A percentile compares a stretch with the other conserved stretches of the same genome.
Conservation (phyloP, 2,888 invertebrate genomes). For the Hydropsyche betteni region DNA sequence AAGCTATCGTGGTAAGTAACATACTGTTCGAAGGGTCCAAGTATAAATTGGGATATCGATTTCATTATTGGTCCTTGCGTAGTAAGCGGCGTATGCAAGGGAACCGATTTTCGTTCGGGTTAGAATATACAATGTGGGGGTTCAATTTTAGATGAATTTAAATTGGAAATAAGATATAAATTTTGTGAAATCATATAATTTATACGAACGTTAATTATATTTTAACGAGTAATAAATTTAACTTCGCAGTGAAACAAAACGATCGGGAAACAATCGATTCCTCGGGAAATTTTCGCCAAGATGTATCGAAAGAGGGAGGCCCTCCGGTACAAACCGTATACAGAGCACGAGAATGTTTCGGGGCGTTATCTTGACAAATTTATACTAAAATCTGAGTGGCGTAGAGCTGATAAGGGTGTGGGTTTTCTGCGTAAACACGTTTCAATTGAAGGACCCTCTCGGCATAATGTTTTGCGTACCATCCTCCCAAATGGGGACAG, state of each 20-base stretch:
- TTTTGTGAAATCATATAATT: too few species aligned
- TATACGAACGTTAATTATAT: too few species aligned
- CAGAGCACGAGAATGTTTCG: not conserved
- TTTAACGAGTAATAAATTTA: too few species aligned
- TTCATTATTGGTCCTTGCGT: not conserved
- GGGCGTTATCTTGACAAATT: constrained; percentile 33
- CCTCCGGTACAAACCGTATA: not conserved
- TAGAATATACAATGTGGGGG: too few species aligned
- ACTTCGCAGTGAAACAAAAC: too few species aligned
- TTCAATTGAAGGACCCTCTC: constrained; percentile 36
- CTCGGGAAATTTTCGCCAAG: too few species aligned
- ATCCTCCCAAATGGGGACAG: not conserved
- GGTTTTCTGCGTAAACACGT: constrained; percentile 30
- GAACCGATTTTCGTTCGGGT: too few species aligned
- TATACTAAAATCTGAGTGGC: constrained; percentile 36
- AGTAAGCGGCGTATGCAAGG: too few species aligned
- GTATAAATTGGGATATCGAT: constrained; percentile 28
- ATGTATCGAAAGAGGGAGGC: not conserved
- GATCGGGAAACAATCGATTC: too few species aligned
- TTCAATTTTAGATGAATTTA: too few species aligned
- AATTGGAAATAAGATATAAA: too few species aligned
- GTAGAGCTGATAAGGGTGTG: constrained; percentile 2
- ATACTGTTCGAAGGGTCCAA: constrained; percentile 14
- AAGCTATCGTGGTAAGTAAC: constrained; percentile 19
- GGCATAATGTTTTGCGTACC: constrained; percentile 32